Evolutionary conservation across 2,888 invertebrate genomes (phyloP), one percentile per base, ranked within the genome.

Genomic region (Drosophila birchii): DNA sequence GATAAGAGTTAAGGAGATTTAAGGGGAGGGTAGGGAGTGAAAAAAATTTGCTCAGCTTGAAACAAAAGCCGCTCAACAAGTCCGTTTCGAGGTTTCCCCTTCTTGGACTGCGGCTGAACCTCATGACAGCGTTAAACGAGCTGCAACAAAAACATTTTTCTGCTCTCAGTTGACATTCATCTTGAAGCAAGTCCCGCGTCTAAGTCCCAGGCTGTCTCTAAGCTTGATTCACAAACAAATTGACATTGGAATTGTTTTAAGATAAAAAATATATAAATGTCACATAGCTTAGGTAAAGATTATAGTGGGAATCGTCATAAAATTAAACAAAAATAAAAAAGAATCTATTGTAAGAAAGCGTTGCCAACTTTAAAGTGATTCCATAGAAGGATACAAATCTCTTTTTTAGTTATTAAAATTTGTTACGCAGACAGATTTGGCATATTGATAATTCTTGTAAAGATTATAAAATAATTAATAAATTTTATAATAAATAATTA

Each of bases 121-220:
- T 49, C n/a, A 29, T 77, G 77, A 77, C 77, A 77, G 78, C 77
- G 78, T 77, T 78, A 78, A 77, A 77, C 77, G 60, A 77, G 78
- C 53, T 60, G 41, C 71, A 61, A 49, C 55, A 59, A 58, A 68
- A 57, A 57, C 38, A 70, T 56, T 57, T 38, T 49, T 47, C 41
- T 23, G 20, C 41, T 49, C 34, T 23, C 23, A 38, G 70, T 62
- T 70, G 70, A 74, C 70, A 70, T 70, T 70, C 69, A 62, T 58
- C 45, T 62, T 53, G 62, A 38, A 49, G 18, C 29, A 23, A 54
- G 36, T 44, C 34, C 5, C 23, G 20, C 5, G 11, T 6, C 18
- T 12, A 41, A 71, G 14, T 73, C 74, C 60, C 62, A 59, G 68
- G 72, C 68, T 72, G 72, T 72, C 68, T 59, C 45, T 44, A 32